phyloP scores from a whole-genome alignment of 2,888 invertebrate genomes.

The Agonopterix heracliana region DNA sequence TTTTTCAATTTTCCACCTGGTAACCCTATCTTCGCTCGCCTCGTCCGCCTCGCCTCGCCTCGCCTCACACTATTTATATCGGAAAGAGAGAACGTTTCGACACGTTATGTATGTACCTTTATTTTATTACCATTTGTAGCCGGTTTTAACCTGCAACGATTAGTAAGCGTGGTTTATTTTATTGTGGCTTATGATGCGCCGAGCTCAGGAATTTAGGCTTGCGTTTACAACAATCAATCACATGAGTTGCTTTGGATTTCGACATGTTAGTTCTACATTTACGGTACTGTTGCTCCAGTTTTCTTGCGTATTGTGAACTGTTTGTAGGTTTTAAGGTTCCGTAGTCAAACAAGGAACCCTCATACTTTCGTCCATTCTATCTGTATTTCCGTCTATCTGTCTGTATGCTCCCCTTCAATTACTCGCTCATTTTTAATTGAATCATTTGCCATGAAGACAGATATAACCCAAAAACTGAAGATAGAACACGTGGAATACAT shows the following conservation, averaged over 20 bases:
- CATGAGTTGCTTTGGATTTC: too few species aligned
- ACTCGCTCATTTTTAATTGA: too few species aligned
- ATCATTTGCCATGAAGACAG: too few species aligned
- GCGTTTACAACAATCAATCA: neutral
- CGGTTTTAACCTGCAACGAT: constrained; percentile 67
- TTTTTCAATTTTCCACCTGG: too few species aligned
- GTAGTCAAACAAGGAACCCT: too few species aligned
- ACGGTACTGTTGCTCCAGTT: neutral
- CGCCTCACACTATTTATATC: constrained; percentile 73
- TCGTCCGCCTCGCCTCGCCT: constrained; percentile 19
- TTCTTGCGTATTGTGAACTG: neutral
- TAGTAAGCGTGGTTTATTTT: constrained; percentile 62
- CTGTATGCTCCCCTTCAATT: too few species aligned
- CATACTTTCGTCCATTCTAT: too few species aligned
- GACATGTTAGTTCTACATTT: too few species aligned
- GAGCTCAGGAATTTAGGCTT: constrained; percentile 21
- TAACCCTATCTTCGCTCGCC: too few species aligned
- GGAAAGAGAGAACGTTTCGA: constrained; percentile 65
- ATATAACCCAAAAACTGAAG: too few species aligned
- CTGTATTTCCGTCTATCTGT: too few species aligned
- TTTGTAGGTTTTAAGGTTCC: neutral
- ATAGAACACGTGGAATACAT: too few species aligned
- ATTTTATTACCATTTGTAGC: constrained; percentile 73
- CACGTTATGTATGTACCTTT: constrained; percentile 64
- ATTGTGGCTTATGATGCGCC: constrained; percentile 54